Evolutionary conservation across 2,113 vertebrate genomes (phyloP), one percentile per base, ranked within the genome.

Genomic region (Catharus bicknelli): DNA sequence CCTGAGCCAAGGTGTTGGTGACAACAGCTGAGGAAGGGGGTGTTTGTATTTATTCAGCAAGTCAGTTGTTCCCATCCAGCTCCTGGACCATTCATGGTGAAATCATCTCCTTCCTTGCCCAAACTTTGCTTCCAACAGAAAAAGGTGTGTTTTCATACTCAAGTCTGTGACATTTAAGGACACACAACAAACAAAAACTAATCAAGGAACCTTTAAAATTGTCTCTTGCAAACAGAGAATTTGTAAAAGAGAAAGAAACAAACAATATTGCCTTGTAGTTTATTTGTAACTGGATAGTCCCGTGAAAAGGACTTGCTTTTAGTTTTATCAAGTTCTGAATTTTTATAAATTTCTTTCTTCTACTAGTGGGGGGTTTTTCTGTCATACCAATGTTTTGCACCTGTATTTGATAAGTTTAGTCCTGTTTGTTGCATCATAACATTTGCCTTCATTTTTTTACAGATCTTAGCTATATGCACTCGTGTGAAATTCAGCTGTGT

Each of bases 281-380:
- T 8, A 48, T 73, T 84, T 88, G 73, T 86, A 95, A 83, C 50
- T 76, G 82, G 48, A 58, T 14, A 83, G 53, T 81, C 59, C 69
- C 43, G 43, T 61, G 50, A 45, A 63, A 85, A 90, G 29, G 38
- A 90, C 64, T 80, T 93, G 63, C 34, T 59, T 88, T 83, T 58
- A 68, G 47, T 90, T 94, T 87, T 82, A 94, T 75, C 69, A 21
- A 86, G 47, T 74, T 89, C 20, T 64, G 63, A 70, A 53, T 93
- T 92, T 89, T 94, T 90, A 69, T 61, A 73, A 86, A 61, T 15
- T 42, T 54, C 9, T 94, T 62, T 51, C 1, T 53, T 64, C 20
- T 83, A 76, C 27, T 23, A 62, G 34, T 76, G 47, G 54, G 30
- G 0, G 2, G 40, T 45, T 78, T 42, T 70, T 30, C 50, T 82